Percentiles rank a stretch among this genome's conserved stretches.
Conservation (phyloP, 2,888 invertebrate genomes). For the Amblyjoppa fuscipennis region DNA sequence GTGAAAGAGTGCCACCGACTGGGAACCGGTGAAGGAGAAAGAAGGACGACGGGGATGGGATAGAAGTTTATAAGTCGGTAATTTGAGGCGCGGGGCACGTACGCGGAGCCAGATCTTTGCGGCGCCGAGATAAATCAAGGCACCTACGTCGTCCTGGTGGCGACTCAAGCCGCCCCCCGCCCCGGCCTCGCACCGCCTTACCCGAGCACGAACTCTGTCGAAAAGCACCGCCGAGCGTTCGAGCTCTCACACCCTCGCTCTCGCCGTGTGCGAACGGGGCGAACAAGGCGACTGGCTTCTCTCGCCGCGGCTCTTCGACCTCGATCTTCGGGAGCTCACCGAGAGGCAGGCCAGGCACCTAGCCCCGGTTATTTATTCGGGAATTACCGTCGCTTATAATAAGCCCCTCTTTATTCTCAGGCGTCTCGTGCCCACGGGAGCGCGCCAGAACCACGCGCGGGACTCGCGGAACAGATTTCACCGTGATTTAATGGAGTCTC, state of each 20-base stretch:
- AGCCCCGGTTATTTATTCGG: conserved; percentile 83
- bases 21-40: conserved; percentile 54
- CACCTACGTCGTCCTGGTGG: conserved; percentile 77
- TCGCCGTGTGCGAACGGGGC: conserved; percentile 33
- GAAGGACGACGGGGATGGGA: conserved; percentile 68
- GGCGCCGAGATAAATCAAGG: conserved; percentile 84
- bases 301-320: conserved; percentile 69
- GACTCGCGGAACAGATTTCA: conserved; percentile 82
- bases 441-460: conserved; percentile 71
- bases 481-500: conserved; percentile 84
- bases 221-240: conserved; percentile 49
- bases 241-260: conserved; percentile 11
- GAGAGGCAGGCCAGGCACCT: conserved; percentile 70
- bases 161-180: conserved; percentile 60
- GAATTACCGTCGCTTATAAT: conserved; percentile 85
- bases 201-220: conserved; percentile 64
- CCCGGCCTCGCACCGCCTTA: conserved; percentile 63
- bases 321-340: conserved; percentile 74
- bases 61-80: conserved; percentile 85
- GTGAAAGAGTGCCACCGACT: conserved; percentile 51
- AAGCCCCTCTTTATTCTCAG: conserved; percentile 84
- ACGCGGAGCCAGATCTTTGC: conserved; percentile 84
- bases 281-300: conserved; percentile 42
- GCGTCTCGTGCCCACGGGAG: conserved; percentile 66
- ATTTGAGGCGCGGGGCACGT: conserved; percentile 85